Conservation (phyloP, 2,888 invertebrate species). For the Bruchidius siliquastri region DNA sequence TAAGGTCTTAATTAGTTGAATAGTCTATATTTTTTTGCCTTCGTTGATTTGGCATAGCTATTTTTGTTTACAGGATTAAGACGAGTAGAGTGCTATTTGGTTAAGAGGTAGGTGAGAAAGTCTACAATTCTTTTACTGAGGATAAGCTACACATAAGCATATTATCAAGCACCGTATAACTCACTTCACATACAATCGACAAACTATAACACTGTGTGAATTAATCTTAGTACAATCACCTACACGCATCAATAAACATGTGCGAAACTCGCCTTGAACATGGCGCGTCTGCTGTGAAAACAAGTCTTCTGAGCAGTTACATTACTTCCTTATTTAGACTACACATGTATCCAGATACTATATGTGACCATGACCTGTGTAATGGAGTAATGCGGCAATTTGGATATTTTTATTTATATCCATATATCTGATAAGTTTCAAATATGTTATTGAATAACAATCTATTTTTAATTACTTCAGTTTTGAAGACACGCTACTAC, state of each 20-base stretch:
- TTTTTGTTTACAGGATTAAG: too few relatives aligned
- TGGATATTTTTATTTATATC: not conserved
- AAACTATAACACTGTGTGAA: not conserved
- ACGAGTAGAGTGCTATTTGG: too few relatives aligned
- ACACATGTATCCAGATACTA: not conserved
- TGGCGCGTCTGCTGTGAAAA: not conserved
- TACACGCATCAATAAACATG: not conserved
- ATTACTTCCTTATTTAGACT: not conserved
- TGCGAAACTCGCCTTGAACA: not conserved
- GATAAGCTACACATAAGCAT: too few relatives aligned
- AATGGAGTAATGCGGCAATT: not conserved
- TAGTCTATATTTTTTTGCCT: too few relatives aligned
- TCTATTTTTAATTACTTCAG: not conserved
- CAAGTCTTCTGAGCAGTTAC: not conserved
- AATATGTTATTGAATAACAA: not conserved
- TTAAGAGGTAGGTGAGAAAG: too few relatives aligned
- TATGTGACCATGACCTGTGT: not conserved
- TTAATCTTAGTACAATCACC: not conserved
- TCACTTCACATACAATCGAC: too few relatives aligned
- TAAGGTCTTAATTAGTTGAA: too few relatives aligned
- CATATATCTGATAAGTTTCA: not conserved
- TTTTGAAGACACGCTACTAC: not conserved
- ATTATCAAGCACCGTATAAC: too few relatives aligned
- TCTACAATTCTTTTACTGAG: too few relatives aligned
- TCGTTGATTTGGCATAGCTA: too few relatives aligned